Evolutionary conservation across 2,113 vertebrate species (phyloP).

Genomic region (Elephas maximus): DNA sequence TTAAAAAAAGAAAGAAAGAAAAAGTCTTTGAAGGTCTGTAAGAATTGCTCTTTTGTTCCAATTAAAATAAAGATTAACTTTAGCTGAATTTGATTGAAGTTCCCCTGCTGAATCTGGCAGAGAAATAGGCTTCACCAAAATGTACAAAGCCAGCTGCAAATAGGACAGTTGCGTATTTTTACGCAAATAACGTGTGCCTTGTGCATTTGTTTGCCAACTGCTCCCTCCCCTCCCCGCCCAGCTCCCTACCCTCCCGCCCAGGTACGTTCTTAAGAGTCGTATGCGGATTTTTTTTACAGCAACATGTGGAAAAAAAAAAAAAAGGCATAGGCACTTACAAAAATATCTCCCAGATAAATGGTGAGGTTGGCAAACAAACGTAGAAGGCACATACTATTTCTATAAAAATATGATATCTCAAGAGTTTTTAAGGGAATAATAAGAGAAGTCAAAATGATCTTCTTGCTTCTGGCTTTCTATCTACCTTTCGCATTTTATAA

Average conservation of each 20-base stretch:
- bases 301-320: too few species aligned
- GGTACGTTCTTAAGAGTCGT: too few species aligned
- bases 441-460: background rate
- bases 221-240: too few species aligned
- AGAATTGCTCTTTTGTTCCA: constrained; percentile 39
- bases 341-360: too few species aligned
- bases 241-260: too few species aligned
- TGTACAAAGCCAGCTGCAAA: constrained; percentile 49
- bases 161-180: background rate
- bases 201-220: too few species aligned
- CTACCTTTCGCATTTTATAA: background rate
- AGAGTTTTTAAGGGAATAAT: background rate
- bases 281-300: too few species aligned
- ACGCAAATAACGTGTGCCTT: too few species aligned
- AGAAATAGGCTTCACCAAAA: background rate
- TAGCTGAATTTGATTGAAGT: constrained; percentile 50
- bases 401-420: background rate
- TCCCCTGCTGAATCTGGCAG: constrained; percentile 36
- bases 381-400: too few species aligned
- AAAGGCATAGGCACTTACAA: too few species aligned
- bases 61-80: constrained; percentile 64
- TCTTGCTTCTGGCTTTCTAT: background rate
- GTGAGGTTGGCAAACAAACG: too few species aligned
- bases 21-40: background rate
- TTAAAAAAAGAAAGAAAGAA: background rate